Conservation (phyloP, 1,140 invertebrate species). For the Bombus sibiricus region DNA sequence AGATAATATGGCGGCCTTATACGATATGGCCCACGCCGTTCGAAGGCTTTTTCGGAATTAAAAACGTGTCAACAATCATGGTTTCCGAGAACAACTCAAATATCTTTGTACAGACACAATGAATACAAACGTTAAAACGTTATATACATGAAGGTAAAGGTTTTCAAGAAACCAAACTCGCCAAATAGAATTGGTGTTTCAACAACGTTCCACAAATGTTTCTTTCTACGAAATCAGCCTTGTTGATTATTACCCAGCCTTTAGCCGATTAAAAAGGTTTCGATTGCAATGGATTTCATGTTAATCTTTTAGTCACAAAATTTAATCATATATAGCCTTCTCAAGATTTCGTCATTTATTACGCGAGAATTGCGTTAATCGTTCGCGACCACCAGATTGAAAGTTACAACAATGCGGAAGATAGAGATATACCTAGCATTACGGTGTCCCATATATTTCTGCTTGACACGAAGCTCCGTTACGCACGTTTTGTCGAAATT, state of each 20-base stretch:
- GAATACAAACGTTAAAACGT: slow-evolving; percentile 20
- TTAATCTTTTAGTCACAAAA: slow-evolving; percentile 54
- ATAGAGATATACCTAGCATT: slow-evolving; percentile 87
- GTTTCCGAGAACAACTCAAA: slow-evolving; percentile 59
- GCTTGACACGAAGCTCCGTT: slow-evolving; percentile 84
- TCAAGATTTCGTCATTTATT: neutral
- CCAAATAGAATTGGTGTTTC: slow-evolving; percentile 48
- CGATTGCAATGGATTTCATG: neutral
- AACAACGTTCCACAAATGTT: neutral
- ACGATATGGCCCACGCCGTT: slow-evolving; percentile 78
- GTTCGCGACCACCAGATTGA: slow-evolving; percentile 21
- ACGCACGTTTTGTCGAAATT: slow-evolving; percentile 69
- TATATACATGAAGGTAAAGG: neutral
- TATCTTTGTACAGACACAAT: slow-evolving; percentile 14
- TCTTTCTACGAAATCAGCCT: neutral
- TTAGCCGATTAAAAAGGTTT: slow-evolving; percentile 8
- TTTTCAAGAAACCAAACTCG: slow-evolving; percentile 27
- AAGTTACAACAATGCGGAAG: slow-evolving; percentile 5
- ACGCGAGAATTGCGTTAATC: slow-evolving; percentile 17
- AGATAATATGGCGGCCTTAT: slow-evolving; percentile 77
- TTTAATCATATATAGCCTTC: slow-evolving; percentile 16
- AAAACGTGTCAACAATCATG: slow-evolving; percentile 52
- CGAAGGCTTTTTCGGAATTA: slow-evolving; percentile 77
- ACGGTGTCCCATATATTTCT: slow-evolving; percentile 91
- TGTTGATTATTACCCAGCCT: slow-evolving; percentile 5